Conservation (phyloP, 2,888 invertebrate genomes). For the Lasioglossum oenotherae region DNA sequence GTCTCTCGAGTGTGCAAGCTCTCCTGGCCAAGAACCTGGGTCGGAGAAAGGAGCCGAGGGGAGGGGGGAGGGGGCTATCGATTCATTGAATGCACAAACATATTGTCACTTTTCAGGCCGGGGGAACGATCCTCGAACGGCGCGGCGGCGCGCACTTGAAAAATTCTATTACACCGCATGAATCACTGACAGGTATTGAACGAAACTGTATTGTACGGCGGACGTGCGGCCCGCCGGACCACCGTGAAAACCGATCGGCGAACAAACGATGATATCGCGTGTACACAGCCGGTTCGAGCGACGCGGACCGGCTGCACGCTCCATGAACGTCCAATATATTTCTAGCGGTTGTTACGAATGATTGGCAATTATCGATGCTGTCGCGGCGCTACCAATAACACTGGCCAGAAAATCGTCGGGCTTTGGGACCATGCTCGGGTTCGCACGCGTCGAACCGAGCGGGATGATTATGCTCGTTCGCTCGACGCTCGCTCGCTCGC, state of each 20-base stretch:
- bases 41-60: slow-evolving; percentile 32
- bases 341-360: slow-evolving; percentile 68
- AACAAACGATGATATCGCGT: slow-evolving; percentile 67
- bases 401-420: slow-evolving; percentile 63
- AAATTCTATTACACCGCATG: slow-evolving; percentile 66
- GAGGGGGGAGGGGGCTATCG: slow-evolving; percentile 40
- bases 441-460: background rate
- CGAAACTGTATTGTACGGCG: slow-evolving; percentile 66
- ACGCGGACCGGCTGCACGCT: slow-evolving; percentile 39
- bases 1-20: slow-evolving; percentile 8
- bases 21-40: background rate
- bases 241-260: slow-evolving; percentile 62
- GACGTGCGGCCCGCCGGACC: slow-evolving; percentile 44
- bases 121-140: slow-evolving; percentile 47
- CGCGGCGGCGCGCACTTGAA: slow-evolving; percentile 34
- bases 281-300: slow-evolving; percentile 46
- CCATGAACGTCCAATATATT: slow-evolving; percentile 60
- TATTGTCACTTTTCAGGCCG: slow-evolving; percentile 58
- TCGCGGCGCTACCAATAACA: slow-evolving; percentile 56
- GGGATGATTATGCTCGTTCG: background rate
- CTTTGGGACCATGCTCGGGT: slow-evolving; percentile 19
- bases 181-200: slow-evolving; percentile 67
- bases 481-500: background rate
- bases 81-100: slow-evolving; percentile 57
- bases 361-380: slow-evolving; percentile 74